phyloP scores from a whole-genome alignment of 2,797 vertebrate species.

The Pantherophis alleghaniensis region DNA sequence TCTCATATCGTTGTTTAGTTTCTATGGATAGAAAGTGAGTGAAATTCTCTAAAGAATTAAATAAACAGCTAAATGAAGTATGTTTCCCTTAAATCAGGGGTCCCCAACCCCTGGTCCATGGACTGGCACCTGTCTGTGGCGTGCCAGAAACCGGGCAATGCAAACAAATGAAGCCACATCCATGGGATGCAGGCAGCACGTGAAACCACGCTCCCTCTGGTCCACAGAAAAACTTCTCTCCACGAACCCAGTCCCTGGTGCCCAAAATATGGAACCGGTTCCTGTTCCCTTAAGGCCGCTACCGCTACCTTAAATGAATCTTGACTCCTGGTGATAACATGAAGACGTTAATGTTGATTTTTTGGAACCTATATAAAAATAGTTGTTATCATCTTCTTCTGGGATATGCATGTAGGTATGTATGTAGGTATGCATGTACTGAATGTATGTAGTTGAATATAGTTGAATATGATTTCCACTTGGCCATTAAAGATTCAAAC shows the following conservation, averaged over 20 bases:
- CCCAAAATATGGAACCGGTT: not conserved
- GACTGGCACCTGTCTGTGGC: not conserved
- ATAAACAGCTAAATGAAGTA: not conserved
- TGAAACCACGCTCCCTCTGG: not conserved
- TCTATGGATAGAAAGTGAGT: not conserved
- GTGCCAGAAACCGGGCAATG: accelerated
- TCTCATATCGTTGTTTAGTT: not conserved
- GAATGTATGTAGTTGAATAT: not conserved
- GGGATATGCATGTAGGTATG: not conserved
- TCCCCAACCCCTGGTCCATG: not conserved
- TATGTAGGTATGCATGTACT: too few relatives aligned
- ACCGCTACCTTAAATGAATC: not conserved
- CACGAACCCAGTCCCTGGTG: not conserved
- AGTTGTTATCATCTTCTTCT: not conserved
- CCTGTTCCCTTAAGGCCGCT: not conserved
- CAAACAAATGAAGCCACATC: not conserved
- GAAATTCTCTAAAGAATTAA: not conserved
- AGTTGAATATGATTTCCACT: not conserved
- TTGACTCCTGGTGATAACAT: not conserved
- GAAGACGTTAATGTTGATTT: not conserved
- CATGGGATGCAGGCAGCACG: not conserved
- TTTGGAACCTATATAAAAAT: not conserved
- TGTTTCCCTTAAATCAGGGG: not conserved
- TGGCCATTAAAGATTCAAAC: not conserved
- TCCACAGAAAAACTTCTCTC: not conserved